These are phyloP conservation scores for Phoeniculus purpureus DNA, from an alignment of 2,797 vertebrate species.

Conservation along the genomic window DNA sequence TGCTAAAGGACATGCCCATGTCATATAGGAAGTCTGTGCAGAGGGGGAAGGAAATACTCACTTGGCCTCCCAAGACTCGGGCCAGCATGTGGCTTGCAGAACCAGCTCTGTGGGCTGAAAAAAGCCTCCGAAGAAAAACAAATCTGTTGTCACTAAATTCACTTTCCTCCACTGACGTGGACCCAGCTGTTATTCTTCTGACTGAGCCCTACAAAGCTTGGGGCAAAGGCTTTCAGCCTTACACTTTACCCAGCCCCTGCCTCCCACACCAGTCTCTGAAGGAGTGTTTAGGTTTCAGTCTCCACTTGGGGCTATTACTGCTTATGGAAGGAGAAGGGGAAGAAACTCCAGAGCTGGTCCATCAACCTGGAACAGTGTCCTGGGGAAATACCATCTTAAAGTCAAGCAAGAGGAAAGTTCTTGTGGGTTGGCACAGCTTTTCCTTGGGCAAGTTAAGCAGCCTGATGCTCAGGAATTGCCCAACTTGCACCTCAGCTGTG, in stretches of 20 bases:
- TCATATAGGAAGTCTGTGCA: not conserved
- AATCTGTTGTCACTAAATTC: slow-evolving; percentile 42
- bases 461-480: not conserved
- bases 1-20: not conserved
- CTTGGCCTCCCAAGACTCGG: slow-evolving; percentile 5
- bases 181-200: slow-evolving; percentile 5
- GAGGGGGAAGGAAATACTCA: not conserved
- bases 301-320: not conserved
- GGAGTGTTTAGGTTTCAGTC: not conserved
- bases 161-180: not conserved
- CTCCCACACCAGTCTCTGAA: not conserved
- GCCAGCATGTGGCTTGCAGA: slow-evolving; percentile 60
- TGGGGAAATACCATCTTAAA: not conserved
- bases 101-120: not conserved
- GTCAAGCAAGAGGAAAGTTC: not conserved
- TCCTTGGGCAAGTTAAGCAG: not conserved
- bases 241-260: not conserved
- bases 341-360: not conserved
- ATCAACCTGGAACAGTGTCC: not conserved
- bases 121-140: not conserved
- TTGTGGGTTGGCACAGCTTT: not conserved
- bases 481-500: not conserved
- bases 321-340: not conserved
- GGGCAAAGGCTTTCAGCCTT: not conserved
- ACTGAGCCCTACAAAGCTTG: not conserved